Base-by-base conservation (phyloP, 1,140 invertebrate species). In the Heliconius congener region DNA sequence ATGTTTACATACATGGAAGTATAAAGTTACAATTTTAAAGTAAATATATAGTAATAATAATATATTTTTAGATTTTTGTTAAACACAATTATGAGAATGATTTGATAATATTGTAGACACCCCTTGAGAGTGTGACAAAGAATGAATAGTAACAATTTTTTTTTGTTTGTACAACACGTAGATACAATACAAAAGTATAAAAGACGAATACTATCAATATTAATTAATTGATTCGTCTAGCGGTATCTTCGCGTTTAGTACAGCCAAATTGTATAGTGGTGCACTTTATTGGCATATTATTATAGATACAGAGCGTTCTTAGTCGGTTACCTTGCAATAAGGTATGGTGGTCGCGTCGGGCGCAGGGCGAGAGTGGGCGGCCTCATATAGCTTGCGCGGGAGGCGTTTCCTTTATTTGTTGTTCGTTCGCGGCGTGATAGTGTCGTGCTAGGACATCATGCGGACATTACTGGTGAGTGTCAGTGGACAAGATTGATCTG, bases 341-440 rank as follows among this genome's bases (percentile, higher is more conserved):
- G 78, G 90, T 92, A 93, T 92, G 91, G 91, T 89, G 86, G 88
- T 90, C 90, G 90, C 89, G 91, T 90, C 86, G 76, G 83, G 85
- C 81, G 86, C 87, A 87, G 87, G 91, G 90, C 91, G 90, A 93
- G 93, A 93, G 91, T 89, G 93, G 93, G 91, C 91, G 89, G 88
- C 90, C 91, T 93, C 93, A 91, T 93, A 94, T 91, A 94, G 90
- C 90, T 82, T 85, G 91, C 86, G 91, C 91, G 87, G 90, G 90
- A 89, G 88, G 84, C 81, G 85, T 84, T 88, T 93, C 91, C 91
- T 93, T 93, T 94, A 94, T 94, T 94, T 94, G 91, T 92, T 90
- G 85, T 81, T 93, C 84, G 91, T 91, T 75, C 87, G 89, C 84
- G 83, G 85, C 87, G 91, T 90, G 90, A 85, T 88, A 86, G 91